A percentile compares a stretch with the other conserved stretches of the same genome.
These are phyloP conservation scores for Parazoanthus darwini DNA, from an alignment of 92 coral and sea anemone species.

Conservation along the genomic window DNA sequence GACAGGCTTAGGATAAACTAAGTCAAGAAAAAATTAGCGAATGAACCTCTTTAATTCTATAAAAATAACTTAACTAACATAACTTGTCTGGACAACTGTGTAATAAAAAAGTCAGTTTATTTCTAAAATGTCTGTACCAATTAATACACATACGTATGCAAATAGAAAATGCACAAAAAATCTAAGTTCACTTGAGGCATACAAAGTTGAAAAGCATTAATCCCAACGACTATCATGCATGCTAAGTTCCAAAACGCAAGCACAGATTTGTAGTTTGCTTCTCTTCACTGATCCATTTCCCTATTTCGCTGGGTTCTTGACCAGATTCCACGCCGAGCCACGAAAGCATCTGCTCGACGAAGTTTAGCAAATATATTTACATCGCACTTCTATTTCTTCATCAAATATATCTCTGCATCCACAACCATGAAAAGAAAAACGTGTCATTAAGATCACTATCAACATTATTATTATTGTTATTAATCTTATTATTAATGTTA, in stretches of 20 bases:
- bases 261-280: background rate
- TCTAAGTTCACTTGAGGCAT: background rate
- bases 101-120: background rate
- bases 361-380: background rate
- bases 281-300: background rate
- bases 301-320: background rate
- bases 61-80: background rate
- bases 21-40: background rate
- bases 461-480: no score
- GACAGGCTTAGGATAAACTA: no score
- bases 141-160: no score
- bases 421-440: no score
- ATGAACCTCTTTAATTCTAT: background rate
- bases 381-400: background rate
- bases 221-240: no score
- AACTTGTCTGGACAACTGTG: background rate
- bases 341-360: background rate
- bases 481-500: no score
- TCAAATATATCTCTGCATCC: background rate
- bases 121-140: no score
- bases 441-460: no score
- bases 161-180: no score
- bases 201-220: background rate
- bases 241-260: background rate
- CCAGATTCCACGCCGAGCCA: background rate